These are phyloP conservation scores for Osmerus mordax DNA, from an alignment of 2,113 vertebrate genomes.

Conservation along the genomic window DNA sequence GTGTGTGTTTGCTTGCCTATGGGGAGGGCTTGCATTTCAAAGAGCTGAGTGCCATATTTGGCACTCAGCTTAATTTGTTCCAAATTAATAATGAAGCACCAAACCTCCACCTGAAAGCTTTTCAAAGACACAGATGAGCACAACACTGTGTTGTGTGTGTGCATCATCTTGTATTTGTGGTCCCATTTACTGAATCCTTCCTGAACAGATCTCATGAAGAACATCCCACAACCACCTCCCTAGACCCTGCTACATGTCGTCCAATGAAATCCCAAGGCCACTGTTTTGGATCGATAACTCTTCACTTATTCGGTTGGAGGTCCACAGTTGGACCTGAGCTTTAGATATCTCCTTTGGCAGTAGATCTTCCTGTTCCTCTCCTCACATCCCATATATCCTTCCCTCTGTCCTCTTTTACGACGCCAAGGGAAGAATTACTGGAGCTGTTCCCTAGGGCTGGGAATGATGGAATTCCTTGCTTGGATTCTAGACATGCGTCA, in stretches of 20 bases:
- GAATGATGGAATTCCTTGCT: slow-evolving; percentile 1
- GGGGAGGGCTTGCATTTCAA: not conserved
- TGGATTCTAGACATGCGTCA: not conserved
- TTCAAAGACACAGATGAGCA: not conserved
- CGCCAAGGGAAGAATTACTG: slow-evolving; percentile 20
- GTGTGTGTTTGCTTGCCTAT: slow-evolving; percentile 7
- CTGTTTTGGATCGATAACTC: not conserved
- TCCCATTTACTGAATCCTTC: not conserved
- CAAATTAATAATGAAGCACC: not conserved
- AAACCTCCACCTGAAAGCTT: not conserved
- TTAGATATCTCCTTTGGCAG: not conserved
- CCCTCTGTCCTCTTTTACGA: slow-evolving; percentile 24
- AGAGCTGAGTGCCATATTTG: not conserved
- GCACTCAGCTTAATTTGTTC: too few species aligned
- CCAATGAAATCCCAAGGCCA: not conserved
- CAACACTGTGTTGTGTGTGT: not conserved
- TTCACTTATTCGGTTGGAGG: not conserved
- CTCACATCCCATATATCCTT: not conserved
- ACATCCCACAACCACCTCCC: too few species aligned
- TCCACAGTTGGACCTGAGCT: not conserved
- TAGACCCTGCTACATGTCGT: not conserved
- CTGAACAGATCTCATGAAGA: not conserved
- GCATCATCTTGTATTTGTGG: not conserved
- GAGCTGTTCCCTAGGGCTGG: not conserved
- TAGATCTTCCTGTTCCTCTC: not conserved